Percentiles rank a stretch among this genome's conserved stretches.
Evolutionary conservation across 2,113 vertebrate species (phyloP).

Genomic region (Scophthalmus maximus): DNA sequence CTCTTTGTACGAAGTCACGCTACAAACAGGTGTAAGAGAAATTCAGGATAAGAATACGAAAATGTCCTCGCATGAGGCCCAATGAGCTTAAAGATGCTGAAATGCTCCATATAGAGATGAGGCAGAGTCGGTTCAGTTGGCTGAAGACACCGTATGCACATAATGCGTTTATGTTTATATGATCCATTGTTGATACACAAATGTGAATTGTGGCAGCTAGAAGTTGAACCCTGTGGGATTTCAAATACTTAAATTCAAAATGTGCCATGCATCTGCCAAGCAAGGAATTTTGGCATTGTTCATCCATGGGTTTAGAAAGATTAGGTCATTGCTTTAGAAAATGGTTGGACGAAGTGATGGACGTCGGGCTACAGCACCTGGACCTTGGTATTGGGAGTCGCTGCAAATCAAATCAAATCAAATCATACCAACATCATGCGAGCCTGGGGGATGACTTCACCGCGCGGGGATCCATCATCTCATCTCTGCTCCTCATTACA

Average conservation of each 20-base stretch:
- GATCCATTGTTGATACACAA: not conserved
- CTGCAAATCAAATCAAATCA: slow-evolving; percentile 15
- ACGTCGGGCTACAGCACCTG: slow-evolving; percentile 29
- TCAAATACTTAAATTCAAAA: slow-evolving; percentile 21
- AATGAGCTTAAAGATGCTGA: not conserved
- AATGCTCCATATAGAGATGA: not conserved
- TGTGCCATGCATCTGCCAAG: not conserved
- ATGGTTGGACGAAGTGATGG: slow-evolving; percentile 20
- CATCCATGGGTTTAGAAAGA: slow-evolving; percentile 15
- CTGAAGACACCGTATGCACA: not conserved
- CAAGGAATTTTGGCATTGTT: slow-evolving; percentile 12
- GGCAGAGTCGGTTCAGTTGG: not conserved
- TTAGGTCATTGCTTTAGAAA: slow-evolving; percentile 14
- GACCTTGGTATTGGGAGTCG: slow-evolving; percentile 2
- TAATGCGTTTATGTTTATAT: not conserved
- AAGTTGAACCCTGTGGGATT: not conserved
- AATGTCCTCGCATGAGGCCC: too few relatives aligned
- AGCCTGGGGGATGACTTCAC: slow-evolving; percentile 47
- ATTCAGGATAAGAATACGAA: too few relatives aligned
- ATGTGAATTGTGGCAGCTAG: too few relatives aligned
- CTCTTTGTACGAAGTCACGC: too few relatives aligned
- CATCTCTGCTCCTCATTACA: slow-evolving; percentile 54
- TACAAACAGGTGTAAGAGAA: too few relatives aligned
- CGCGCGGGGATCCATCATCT: slow-evolving; percentile 52
- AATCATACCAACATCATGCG: slow-evolving; percentile 28